Evolutionary conservation across 2,113 vertebrate genomes (phyloP), one percentile per base, ranked within the genome.

Genomic region (Noctilio leporinus): DNA sequence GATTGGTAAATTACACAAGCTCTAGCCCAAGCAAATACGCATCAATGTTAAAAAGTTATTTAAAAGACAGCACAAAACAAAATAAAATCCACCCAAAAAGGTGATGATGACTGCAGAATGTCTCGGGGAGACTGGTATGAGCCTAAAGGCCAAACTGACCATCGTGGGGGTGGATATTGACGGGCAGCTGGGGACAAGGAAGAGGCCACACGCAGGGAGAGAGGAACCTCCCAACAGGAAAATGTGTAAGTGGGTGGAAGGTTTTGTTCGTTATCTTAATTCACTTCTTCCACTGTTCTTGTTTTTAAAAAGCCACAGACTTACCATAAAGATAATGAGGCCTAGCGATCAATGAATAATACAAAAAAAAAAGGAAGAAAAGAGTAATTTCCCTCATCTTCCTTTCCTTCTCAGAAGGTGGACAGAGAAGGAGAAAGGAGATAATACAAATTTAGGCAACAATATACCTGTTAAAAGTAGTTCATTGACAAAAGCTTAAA

Each of bases 81-180:
- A 98, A 97, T 96, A 98, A 98, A 98, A 97, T 98, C 98, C 98
- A 99, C 98, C 98, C 98, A 98, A 98, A 99, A 99, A 98, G 98
- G 98, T 99, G 98, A 98, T 98, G 98, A 98, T 98, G 98, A 98
- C 98, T 98, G 98, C 97, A 98, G 98, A 98, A 98, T 98, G 98
- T 99, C 98, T 99, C 98, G 75, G 98, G 98, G 98, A 98, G 98
- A 99, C 98, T 97, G 96, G 95, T 98, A 98, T 33, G n/a, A 98
- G 97, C 96, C 98, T 97, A 97, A 98, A 98, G 97, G 98, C 96
- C 95, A 97, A 98, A 98, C 28, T 88, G 96, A 98, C 97, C 88
- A 86, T 33, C 43, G 62, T 86, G 67, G 95, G 92, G 96, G 93
- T n/a, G 16, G 64, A 91, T 55, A 64, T n/a, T n/a, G n/a, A n/a